phyloP scores from a whole-genome alignment of 2,797 vertebrate species.

The Phrynocephalus guinanensis region DNA sequence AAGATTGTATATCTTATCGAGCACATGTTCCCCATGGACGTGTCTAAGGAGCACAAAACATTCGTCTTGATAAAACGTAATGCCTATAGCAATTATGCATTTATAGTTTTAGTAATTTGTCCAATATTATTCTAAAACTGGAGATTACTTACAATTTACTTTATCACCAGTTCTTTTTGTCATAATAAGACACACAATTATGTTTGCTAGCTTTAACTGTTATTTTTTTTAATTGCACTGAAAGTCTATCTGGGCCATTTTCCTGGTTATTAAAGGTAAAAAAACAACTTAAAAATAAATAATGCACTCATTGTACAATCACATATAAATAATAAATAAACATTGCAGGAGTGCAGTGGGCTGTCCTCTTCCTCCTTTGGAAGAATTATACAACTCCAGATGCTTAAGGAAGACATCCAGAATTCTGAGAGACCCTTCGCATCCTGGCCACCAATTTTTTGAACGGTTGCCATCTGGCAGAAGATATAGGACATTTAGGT shows the following conservation, averaged over 20 bases:
- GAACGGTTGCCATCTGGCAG: too few relatives aligned
- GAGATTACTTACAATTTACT: neutral
- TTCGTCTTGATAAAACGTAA: slow-evolving; percentile 13
- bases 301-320: neutral
- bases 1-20: slow-evolving; percentile 55
- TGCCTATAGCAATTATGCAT: neutral
- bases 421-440: too few relatives aligned
- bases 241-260: neutral
- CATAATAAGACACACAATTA: neutral
- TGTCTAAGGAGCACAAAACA: slow-evolving; percentile 31
- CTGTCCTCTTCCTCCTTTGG: too few relatives aligned
- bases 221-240: slow-evolving; percentile 7
- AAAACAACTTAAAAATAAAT: neutral
- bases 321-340: slow-evolving; percentile 13
- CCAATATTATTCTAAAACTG: neutral
- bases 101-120: slow-evolving; percentile 10
- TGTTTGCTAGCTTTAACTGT: neutral
- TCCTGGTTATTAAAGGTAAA: neutral
- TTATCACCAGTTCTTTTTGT: neutral
- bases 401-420: too few relatives aligned
- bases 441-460: too few relatives aligned
- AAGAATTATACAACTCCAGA: too few relatives aligned
- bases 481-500: too few relatives aligned
- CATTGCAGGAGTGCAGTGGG: neutral
- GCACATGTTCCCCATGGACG: slow-evolving; percentile 32